These are phyloP conservation scores for Rhea americana DNA, from an alignment of 2,113 vertebrate species.

Conservation along the genomic window DNA sequence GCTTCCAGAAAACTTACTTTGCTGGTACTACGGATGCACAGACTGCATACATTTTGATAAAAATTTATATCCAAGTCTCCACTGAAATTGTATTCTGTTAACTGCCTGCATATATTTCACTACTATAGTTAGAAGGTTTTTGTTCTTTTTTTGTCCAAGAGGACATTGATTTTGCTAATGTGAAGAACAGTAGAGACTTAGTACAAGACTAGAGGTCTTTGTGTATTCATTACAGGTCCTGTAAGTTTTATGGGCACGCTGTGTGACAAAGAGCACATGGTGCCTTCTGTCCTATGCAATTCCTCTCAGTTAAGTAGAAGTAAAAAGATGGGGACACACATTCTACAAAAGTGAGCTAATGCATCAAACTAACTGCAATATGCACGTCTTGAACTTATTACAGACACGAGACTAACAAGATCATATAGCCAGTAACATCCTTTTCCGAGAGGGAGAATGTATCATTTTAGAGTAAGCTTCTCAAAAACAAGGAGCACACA, in stretches of 20 bases:
- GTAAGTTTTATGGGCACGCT: background rate
- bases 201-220: background rate
- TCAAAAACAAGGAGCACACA: background rate
- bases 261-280: background rate
- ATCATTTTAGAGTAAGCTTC: background rate
- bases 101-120: background rate
- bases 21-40: background rate
- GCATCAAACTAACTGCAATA: background rate
- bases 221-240: background rate
- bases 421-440: background rate
- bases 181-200: background rate
- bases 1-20: background rate
- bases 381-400: background rate
- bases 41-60: background rate
- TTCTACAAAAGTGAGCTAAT: background rate
- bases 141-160: background rate
- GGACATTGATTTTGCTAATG: background rate
- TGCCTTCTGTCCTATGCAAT: background rate
- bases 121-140: background rate
- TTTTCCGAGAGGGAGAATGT: background rate
- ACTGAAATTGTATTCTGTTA: background rate
- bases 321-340: background rate
- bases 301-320: background rate
- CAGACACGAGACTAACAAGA: background rate
- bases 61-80: background rate